phyloP scores from a whole-genome alignment of 2,888 invertebrate species.

The Omphaloscelis lunosa region DNA sequence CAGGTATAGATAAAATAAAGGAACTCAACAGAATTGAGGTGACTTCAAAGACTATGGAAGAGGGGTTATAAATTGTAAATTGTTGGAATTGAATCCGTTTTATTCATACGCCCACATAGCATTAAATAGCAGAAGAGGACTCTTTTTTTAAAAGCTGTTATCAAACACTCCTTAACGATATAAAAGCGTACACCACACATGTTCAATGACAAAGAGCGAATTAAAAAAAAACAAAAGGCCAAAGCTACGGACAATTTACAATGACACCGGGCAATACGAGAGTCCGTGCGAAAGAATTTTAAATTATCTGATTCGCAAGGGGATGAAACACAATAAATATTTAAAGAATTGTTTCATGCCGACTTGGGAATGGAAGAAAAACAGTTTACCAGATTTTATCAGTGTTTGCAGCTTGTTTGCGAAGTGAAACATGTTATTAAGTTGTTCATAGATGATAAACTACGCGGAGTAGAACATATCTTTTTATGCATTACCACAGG shows the following conservation, averaged over 20 bases:
- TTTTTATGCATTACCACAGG: constrained; percentile 34
- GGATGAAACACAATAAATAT: constrained; percentile 54
- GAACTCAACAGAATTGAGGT: constrained; percentile 46
- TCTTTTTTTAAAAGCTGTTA: not conserved
- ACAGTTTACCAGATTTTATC: constrained; percentile 56
- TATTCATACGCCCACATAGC: constrained; percentile 2
- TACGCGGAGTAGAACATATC: constrained; percentile 26
- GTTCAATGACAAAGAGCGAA: not conserved
- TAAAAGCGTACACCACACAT: not conserved
- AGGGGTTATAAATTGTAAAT: constrained; percentile 17
- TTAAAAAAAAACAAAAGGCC: not conserved
- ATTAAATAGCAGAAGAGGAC: not conserved
- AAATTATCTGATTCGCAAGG: constrained; percentile 48
- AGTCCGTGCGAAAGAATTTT: constrained; percentile 39
- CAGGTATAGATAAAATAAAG: constrained; percentile 32
- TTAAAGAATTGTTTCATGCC: constrained; percentile 46
- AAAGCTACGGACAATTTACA: constrained; percentile 10
- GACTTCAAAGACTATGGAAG: constrained; percentile 38
- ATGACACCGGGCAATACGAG: constrained; percentile 2
- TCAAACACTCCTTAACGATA: not conserved
- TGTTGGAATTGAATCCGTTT: constrained; percentile 30
- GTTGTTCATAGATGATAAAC: constrained; percentile 51
- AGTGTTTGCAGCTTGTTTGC: constrained; percentile 44
- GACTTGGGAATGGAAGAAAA: constrained; percentile 52
- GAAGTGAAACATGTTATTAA: constrained; percentile 52